These are phyloP conservation scores for Fulmarus glacialis DNA, from an alignment of 2,113 vertebrate genomes.

Conservation along the genomic window DNA sequence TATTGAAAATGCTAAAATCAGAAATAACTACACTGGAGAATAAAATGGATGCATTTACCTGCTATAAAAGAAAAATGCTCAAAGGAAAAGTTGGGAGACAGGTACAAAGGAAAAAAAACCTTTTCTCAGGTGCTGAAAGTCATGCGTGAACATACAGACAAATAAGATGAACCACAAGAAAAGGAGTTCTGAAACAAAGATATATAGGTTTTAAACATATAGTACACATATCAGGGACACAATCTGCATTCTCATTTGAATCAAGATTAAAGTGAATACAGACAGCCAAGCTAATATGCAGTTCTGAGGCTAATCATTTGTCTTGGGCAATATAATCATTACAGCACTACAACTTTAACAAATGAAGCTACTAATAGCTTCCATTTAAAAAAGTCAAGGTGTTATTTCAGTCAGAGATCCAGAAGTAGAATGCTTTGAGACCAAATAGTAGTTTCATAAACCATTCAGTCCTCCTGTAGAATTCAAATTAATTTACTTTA, in stretches of 20 bases:
- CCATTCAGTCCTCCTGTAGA: not conserved
- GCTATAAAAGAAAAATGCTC: not conserved
- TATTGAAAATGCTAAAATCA: conserved; percentile 15
- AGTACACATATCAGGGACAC: not conserved
- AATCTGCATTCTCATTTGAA: not conserved
- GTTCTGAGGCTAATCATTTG: not conserved
- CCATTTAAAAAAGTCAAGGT: not conserved
- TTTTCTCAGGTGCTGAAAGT: not conserved
- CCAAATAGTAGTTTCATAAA: not conserved
- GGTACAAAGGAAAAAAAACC: not conserved
- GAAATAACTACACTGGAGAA: not conserved
- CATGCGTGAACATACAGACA: not conserved
- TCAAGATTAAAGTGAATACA: not conserved
- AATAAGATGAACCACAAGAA: not conserved
- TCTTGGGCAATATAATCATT: not conserved
- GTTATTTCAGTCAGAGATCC: not conserved
- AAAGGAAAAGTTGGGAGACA: not conserved
- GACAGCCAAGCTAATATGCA: not conserved
- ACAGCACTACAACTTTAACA: not conserved
- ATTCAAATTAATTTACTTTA: not conserved
- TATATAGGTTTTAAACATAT: rapidly evolving
- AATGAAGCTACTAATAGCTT: not conserved
- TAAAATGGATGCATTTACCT: not conserved
- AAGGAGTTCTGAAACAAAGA: not conserved
- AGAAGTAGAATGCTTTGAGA: not conserved